Evolutionary conservation across 2,113 vertebrate genomes (phyloP).

Genomic region (Cololabis saira): DNA sequence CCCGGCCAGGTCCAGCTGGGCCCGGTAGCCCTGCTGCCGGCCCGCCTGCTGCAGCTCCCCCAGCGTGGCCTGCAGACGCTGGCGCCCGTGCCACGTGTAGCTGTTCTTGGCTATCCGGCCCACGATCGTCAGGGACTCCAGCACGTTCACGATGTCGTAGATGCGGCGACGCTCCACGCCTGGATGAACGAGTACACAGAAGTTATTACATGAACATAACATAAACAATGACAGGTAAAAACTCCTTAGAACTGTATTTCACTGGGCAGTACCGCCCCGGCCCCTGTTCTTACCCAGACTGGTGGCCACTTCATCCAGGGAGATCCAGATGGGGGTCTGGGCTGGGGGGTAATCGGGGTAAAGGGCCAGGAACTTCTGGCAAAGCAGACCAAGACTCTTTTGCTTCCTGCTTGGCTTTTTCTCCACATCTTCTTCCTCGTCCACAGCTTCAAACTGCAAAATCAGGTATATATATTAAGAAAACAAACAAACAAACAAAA

Average conservation of each 20-base stretch:
- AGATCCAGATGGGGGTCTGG: constrained; percentile 89
- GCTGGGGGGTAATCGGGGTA: constrained; percentile 90
- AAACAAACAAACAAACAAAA: too few species aligned
- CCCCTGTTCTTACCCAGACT: constrained; percentile 84
- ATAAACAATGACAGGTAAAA: too few species aligned
- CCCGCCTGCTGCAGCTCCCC: constrained; percentile 85
- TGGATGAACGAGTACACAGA: constrained; percentile 45
- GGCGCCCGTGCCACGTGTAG: constrained; percentile 91
- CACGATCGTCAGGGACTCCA: constrained; percentile 91
- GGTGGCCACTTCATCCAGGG: constrained; percentile 92
- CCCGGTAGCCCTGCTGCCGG: constrained; percentile 87
- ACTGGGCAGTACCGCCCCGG: too few species aligned
- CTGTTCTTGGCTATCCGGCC: constrained; percentile 95
- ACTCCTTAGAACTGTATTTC: too few species aligned
- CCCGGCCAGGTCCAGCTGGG: constrained; percentile 82
- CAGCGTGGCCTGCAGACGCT: constrained; percentile 85
- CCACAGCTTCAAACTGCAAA: constrained; percentile 80
- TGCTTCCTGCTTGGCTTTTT: constrained; percentile 94
- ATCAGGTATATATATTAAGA: neutral
- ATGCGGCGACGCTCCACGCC: constrained; percentile 93
- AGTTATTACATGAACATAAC: too few species aligned
- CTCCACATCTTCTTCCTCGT: constrained; percentile 86
- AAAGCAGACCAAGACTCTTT: constrained; percentile 94
- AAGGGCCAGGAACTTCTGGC: constrained; percentile 94
- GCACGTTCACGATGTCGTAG: constrained; percentile 94